Percentiles rank a stretch among this genome's conserved stretches.
These are phyloP conservation scores for Ctenicera cuprea DNA, from an alignment of 2,888 invertebrate genomes.

Conservation along the genomic window DNA sequence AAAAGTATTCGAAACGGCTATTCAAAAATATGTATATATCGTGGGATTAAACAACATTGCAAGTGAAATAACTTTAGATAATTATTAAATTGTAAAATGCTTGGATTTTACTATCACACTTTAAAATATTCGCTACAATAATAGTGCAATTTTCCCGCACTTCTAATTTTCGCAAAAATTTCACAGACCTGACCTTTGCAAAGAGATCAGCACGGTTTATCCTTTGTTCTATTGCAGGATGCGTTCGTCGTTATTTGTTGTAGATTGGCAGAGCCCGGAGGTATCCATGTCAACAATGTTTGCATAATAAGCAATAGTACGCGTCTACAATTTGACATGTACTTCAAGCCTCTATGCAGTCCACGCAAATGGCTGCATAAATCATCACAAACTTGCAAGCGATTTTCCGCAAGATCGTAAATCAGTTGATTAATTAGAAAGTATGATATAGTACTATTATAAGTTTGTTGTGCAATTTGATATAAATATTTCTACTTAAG, in stretches of 20 bases:
- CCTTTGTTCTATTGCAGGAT: neutral
- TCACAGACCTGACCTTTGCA: too few relatives aligned
- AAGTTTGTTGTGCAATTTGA: neutral
- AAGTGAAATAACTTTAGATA: too few relatives aligned
- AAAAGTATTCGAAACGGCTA: too few relatives aligned
- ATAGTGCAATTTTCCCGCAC: too few relatives aligned
- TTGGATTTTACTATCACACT: too few relatives aligned
- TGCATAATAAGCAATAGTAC: slow-evolving; percentile 29
- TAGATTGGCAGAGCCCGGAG: slow-evolving; percentile 19
- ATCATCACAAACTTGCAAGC: slow-evolving; percentile 31
- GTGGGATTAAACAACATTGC: too few relatives aligned
- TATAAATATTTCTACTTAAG: slow-evolving; percentile 27
- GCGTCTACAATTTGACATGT: slow-evolving; percentile 22
- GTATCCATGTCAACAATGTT: slow-evolving; percentile 25
- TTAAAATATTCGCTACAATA: too few relatives aligned
- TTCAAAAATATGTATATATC: too few relatives aligned
- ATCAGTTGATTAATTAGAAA: slow-evolving; percentile 57
- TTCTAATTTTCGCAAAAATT: too few relatives aligned
- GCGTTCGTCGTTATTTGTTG: slow-evolving; percentile 13
- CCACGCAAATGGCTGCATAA: slow-evolving; percentile 34
- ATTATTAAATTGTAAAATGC: too few relatives aligned
- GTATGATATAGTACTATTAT: slow-evolving; percentile 20
- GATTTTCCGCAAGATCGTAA: slow-evolving; percentile 55
- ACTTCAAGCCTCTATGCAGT: slow-evolving; percentile 21
- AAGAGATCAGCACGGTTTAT: too few relatives aligned